Evolutionary conservation across 2,113 vertebrate genomes (phyloP).

Genomic region (Notothenia coriiceps): DNA sequence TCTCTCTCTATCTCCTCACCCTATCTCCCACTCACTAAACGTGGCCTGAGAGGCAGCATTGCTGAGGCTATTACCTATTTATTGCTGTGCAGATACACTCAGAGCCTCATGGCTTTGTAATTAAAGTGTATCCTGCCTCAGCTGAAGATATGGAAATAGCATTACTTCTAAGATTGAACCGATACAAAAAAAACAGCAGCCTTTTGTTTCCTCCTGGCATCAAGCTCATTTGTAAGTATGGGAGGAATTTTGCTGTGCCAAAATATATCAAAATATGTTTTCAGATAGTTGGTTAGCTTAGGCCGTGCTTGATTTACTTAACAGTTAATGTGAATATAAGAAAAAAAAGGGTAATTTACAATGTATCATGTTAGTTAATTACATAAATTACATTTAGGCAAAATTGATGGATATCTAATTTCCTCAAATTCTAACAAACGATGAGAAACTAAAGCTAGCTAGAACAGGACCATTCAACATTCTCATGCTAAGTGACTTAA

Average conservation of each 20-base stretch:
- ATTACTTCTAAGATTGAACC: slow-evolving; percentile 41
- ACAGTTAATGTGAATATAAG: neutral
- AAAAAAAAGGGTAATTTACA: too few relatives aligned
- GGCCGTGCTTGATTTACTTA: slow-evolving; percentile 13
- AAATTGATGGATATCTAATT: neutral
- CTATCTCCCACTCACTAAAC: neutral
- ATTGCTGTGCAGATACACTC: slow-evolving; percentile 43
- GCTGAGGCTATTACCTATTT: slow-evolving; percentile 47
- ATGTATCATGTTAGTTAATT: neutral
- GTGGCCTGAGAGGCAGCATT: slow-evolving; percentile 16
- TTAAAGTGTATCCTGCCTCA: slow-evolving; percentile 48
- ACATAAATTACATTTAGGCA: too few relatives aligned
- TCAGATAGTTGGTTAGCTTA: neutral
- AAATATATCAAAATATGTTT: slow-evolving; percentile 1
- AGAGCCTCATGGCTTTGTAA: slow-evolving; percentile 39
- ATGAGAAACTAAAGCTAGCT: too few relatives aligned
- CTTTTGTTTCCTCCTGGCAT: slow-evolving; percentile 8
- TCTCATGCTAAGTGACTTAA: too few relatives aligned
- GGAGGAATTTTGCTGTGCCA: neutral
- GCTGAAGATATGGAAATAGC: slow-evolving; percentile 50
- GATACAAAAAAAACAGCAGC: slow-evolving; percentile 8
- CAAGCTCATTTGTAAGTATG: slow-evolving; percentile 13
- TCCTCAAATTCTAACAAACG: neutral
- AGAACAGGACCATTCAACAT: too few relatives aligned
- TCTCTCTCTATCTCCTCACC: slow-evolving; percentile 7